Conservation (phyloP, 2,888 invertebrate genomes). For the Drosophila antonietae region DNA sequence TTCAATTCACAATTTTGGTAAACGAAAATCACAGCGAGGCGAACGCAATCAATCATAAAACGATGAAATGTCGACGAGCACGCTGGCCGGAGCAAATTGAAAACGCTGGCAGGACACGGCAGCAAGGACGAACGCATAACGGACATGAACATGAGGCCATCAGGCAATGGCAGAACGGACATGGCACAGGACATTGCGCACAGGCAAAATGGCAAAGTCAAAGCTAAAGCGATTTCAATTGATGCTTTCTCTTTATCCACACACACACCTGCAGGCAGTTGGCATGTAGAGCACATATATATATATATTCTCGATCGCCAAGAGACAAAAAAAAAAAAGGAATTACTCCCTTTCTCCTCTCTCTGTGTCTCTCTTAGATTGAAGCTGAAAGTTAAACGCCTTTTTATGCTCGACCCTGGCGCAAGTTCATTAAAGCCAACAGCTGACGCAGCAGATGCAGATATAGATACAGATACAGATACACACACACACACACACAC, state of each 20-base stretch:
- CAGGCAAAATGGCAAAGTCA: conserved; percentile 21
- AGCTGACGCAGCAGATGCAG: conserved; percentile 17
- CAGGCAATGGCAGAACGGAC: neutral
- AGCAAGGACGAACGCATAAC: conserved; percentile 11
- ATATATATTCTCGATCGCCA: neutral
- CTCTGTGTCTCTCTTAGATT: neutral
- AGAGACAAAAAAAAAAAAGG: neutral
- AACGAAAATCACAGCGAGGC: conserved; percentile 71
- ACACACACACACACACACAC: neutral
- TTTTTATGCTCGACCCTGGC: conserved; percentile 28
- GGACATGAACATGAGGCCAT: conserved; percentile 3
- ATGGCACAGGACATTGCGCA: neutral
- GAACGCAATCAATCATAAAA: conserved; percentile 81
- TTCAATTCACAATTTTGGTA: conserved; percentile 77
- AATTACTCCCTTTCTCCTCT: neutral
- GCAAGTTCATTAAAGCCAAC: conserved; percentile 40
- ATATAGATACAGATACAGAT: conserved; percentile 5
- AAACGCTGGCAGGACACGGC: conserved; percentile 41
- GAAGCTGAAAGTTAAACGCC: conserved; percentile 35
- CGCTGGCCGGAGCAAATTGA: conserved; percentile 38
- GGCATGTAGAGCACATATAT: neutral
- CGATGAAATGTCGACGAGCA: conserved; percentile 70
- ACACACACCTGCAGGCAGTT: neutral
- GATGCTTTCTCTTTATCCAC: neutral
- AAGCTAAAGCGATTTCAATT: conserved; percentile 34